Base-by-base conservation (phyloP, 2,113 vertebrate genomes). In the Emydura subglobosa region DNA sequence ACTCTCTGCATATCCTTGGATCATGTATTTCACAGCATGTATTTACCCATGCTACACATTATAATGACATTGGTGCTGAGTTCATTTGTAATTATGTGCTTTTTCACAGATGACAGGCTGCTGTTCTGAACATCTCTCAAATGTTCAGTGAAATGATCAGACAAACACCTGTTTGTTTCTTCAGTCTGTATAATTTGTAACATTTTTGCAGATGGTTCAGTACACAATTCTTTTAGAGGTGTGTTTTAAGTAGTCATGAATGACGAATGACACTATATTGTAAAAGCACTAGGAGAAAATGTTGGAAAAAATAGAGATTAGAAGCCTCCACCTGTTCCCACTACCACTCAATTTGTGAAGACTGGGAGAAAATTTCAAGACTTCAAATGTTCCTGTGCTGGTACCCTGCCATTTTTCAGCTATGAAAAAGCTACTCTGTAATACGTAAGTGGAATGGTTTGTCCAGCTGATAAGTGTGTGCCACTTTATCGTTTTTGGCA, bases 401-500 rank as follows among this genome's bases (percentile, higher is more conserved):
- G 31, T 83, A 74, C 29, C 0, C 0, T 83, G 29, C 13, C 51
- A 54, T 93, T 96, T 97, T 95, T 96, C 79, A 96, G 65, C 84
- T 95, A 24, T 76, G 81, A 83, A 91, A 93, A 72, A 42, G 88
- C 10, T 39, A 8, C 22, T 78, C 74, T 49, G 11, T 87, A 94
- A 91, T 76, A 39, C 11, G 90, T 61, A 50, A 95, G 91, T 78
- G 31, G 92, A 93, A 44, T 1, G 4, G 50, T 85, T 93, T 97
- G 83, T 49, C 81, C 53, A 93, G 72, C n/a, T 87, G 82, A 96
- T 94, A 87, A 90, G 16, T 34, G 39, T 83, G 22, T 84, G 31
- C 79, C 61, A 24, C 72, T 94, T 95, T 51, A 92, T 88, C 90
- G 86, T 49, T 93, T 97, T 88, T 91, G 94, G 68, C 92, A 95